These are phyloP conservation scores for Trogon melanurus DNA, from an alignment of 2,113 vertebrate genomes.

Conservation along the genomic window DNA sequence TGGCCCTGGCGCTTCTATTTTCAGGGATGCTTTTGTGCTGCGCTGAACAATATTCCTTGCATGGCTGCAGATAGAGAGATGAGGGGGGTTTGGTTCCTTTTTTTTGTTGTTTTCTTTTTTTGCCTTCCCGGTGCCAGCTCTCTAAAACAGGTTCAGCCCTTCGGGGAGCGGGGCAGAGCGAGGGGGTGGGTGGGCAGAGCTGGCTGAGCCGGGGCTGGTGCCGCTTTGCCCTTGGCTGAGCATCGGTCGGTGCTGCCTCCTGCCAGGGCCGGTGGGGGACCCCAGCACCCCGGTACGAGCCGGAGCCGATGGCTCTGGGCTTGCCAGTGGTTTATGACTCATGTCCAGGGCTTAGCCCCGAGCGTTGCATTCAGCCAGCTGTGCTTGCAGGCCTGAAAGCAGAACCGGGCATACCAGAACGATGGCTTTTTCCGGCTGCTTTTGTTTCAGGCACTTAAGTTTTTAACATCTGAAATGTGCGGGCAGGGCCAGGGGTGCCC, in stretches of 20 bases:
- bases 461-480: not conserved
- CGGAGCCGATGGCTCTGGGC: not conserved
- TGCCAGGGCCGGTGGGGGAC: not conserved
- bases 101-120: not conserved
- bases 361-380: not conserved
- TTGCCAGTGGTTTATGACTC: not conserved
- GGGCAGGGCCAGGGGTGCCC: not conserved
- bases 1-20: conserved; percentile 93
- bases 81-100: conserved; percentile 62
- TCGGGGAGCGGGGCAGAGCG: not conserved
- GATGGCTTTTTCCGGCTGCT: not conserved
- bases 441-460: not conserved
- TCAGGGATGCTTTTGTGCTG: conserved; percentile 96
- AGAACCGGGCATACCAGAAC: not conserved
- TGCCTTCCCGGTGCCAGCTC: conserved; percentile 7
- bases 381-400: not conserved
- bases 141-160: not conserved
- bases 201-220: not conserved
- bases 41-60: conserved; percentile 88
- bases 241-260: not conserved
- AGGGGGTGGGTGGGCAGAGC: not conserved
- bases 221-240: not conserved
- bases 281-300: not conserved
- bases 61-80: conserved; percentile 84
- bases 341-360: rapidly evolving